Evolutionary conservation across 2,113 vertebrate species (phyloP), one percentile per base, ranked within the genome.

Genomic region (Uria lomvia): DNA sequence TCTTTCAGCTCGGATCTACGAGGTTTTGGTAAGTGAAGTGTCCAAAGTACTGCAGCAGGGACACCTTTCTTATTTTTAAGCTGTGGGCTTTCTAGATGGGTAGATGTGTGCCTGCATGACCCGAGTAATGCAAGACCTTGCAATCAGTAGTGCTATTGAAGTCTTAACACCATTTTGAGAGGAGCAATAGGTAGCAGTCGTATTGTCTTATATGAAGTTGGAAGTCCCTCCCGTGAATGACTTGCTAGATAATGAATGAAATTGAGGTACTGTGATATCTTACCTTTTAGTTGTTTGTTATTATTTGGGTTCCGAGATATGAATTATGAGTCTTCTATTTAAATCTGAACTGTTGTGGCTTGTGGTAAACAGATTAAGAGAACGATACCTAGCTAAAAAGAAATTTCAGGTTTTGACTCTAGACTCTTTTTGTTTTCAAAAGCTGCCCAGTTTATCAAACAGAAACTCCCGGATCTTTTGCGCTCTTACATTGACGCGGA

Each of bases 401-500:
- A 56, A 49, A 36, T 38, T 22, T 11, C 30, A 49, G 8, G 12
- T 50, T 94, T 95, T 97, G 56, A 95, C 55, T 65, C 9, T 79
- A 29, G 20, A 11, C 34, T 95, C 29, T 90, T 78, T 53, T 65
- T 97, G 27, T 42, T 93, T 96, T 96, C 92, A 30, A 49, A 86
- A 98, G 98, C 99, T 97, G 99, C 98, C 58, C 99, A 99, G 97
- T 99, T 99, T 97, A 99, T 99, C 97, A 99, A 99, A 98, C 99
- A 99, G 98, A 99, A 99, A 97, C 99, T 99, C 90, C 99, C 99
- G 4, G 99, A 99, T 97, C 99, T 99, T 94, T 98, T 99, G 96
- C 99, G 99, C 82, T 99, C 99, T 71, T 99, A 99, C 98, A 99
- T 99, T 97, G 99, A 99, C 99, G 99, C 99, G 20, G 99, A 99